Conservation (phyloP, 1,140 invertebrate species). For the Brachionus rotundiformis region DNA sequence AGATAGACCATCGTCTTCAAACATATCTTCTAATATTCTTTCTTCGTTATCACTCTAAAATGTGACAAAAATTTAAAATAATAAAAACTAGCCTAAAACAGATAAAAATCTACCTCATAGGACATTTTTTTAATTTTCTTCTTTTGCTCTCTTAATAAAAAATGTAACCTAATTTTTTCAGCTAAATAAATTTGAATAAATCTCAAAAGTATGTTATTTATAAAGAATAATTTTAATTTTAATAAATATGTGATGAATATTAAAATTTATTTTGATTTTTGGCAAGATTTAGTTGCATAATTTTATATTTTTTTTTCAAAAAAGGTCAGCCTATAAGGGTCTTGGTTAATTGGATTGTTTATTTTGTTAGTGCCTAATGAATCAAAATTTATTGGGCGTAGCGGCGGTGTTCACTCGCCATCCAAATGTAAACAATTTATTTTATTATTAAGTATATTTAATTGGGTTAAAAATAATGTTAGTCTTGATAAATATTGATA, state of each 20-base stretch:
- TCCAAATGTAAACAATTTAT: neutral
- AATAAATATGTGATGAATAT: neutral
- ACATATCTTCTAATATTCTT: neutral
- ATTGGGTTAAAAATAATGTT: neutral
- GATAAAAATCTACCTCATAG: neutral
- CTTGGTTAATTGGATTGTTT: neutral
- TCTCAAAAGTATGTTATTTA: constrained; percentile 11
- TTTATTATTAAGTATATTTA: neutral
- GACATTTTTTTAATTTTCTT: neutral
- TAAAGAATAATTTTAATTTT: neutral
- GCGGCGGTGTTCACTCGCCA: no score
- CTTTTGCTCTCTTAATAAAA: neutral
- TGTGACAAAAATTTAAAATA: neutral
- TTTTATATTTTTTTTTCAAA: no score
- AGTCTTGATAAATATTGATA: neutral
- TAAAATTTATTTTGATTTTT: neutral
- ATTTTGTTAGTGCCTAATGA: neutral
- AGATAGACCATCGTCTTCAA: neutral
- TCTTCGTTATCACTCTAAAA: neutral
- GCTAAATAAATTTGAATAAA: neutral
- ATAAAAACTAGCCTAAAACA: neutral
- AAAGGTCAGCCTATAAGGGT: no score
- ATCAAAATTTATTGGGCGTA: neutral
- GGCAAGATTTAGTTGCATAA: neutral
- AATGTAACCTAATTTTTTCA: neutral